Base-by-base conservation (phyloP, 2,797 vertebrate genomes). In the Anguilla anguilla region DNA sequence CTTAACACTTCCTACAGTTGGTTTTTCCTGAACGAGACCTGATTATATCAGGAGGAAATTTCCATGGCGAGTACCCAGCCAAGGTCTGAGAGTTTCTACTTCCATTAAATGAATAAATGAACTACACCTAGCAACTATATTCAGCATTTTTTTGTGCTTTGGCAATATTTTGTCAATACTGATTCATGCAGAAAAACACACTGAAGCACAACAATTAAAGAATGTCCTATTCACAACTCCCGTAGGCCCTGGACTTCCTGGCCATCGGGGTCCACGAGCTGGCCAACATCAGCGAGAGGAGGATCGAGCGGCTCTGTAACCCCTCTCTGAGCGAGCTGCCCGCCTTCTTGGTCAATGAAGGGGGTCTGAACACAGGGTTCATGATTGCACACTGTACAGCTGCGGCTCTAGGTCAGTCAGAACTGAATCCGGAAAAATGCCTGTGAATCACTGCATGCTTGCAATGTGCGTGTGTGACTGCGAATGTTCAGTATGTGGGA, bases 381-480 rank as follows among this genome's bases (percentile, higher is more conserved):
- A 99, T 99, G 99, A 99, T 99, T 17, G 99, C 99, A 17, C 99
- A 99, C 92, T 99, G 99, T 91, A 98, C 99, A 0, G 98, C 99
- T 1, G 99, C 99, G 3, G 94, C 98, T 74, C 95, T 99, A 59
- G 98, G 98, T 99, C 87, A 93, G 97, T 92, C 81, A 22, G 39
- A 28, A 31, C 31, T 31, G 31, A 31, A 31, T 31, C 31, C 31
- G 31, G 31, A 0, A 11, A 53, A 53, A 28, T 0, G 59, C 2
- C 17, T 61, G 59, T 15, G n/a, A 51, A 25, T 51, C 31, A 46
- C 28, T 39, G 28, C 10, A n/a, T 25, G n/a, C 31, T 46, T 72
- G 28, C 13, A 57, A 0, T 83, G 43, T 51, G 55, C 69, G 10
- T 77, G 72, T 49, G 39, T 81, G 43, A 49, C 15, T 81, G 31